Evolutionary conservation across 2,113 vertebrate species (phyloP), one percentile per base, ranked within the genome.

Genomic region (Archilochus colubris): DNA sequence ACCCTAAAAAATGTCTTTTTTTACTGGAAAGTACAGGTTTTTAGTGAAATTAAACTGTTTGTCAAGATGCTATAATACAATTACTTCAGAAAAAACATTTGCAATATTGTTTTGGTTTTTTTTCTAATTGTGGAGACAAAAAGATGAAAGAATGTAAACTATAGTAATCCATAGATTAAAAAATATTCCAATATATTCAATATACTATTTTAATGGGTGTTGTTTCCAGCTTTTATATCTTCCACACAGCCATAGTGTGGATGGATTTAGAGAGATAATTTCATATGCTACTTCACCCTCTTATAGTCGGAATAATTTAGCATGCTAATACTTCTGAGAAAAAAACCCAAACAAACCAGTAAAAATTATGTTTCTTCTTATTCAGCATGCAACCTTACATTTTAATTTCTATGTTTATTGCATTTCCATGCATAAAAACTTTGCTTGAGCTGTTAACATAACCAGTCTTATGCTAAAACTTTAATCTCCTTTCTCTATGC

Each of bases 231-330:
- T 74, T 91, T 74, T 94, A 30, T 77, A 63, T 88, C 33, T 82
- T 94, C 28, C 28, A 88, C 24, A 23, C 15, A 74, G 38, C 12
- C 70, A 70, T 2, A 81, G 1, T 51, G 23, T 24, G 43, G 63
- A 72, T 22, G 18, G 64, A 95, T 94, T 80, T 94, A 94, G 55
- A 58, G 58, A 54, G 59, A 75, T 12, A 61, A 93, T 84, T 91
- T 63, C 33, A 72, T 63, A 80, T 14, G 75, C 33, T 82, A 87
- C 27, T 23, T 82, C 38, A 44, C 31, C 50, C 77, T 89, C 68
- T 76, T 82, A 66, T 53, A 72, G 8, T 57, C 53, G 91, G 51
- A 89, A 85, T 94, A 81, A 96, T 95, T 95, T 76, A 94, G 44
- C 63, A 69, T 59, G 53, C 40, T 86, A 73, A 80, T 77, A 69